Percentiles rank a stretch among this genome's conserved stretches.
These are phyloP conservation scores for Petrosia ficiformis DNA, from an alignment of 37 sponge, comb jelly and placozoan species.

Conservation along the genomic window DNA sequence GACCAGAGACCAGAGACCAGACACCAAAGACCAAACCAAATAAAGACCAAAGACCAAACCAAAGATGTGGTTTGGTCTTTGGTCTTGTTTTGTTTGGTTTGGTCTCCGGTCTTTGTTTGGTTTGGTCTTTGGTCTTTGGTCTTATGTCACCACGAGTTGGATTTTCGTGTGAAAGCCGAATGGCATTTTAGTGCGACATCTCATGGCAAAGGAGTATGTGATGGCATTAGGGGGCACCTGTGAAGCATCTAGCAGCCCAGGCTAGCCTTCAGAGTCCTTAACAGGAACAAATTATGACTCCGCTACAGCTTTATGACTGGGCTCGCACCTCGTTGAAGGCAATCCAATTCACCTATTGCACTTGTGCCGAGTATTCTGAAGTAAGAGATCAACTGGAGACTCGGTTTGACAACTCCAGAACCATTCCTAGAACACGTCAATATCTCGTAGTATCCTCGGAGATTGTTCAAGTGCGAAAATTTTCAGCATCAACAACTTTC, in stretches of 20 bases:
- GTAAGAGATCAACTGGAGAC: constrained; percentile 9
- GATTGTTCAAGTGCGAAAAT: neutral
- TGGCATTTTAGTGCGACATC: constrained; percentile 67
- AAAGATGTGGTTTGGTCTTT: too few relatives aligned
- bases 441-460: constrained; percentile 11
- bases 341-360: constrained; percentile 21
- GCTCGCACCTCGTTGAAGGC: constrained; percentile 21
- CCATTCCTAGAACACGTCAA: constrained; percentile 50
- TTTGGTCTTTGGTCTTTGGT: too few relatives aligned
- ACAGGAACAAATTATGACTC: constrained; percentile 47
- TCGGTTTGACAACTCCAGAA: constrained; percentile 12
- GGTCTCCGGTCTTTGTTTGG: too few relatives aligned
- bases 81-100: too few relatives aligned
- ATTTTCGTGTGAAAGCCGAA: constrained; percentile 24
- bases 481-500: constrained; percentile 12
- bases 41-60: too few relatives aligned
- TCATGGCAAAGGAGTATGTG: constrained; percentile 56
- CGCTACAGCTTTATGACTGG: constrained; percentile 45
- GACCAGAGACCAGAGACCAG: too few relatives aligned
- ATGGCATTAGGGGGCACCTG: constrained; percentile 42
- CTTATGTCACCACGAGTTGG: constrained; percentile 21
- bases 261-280: constrained; percentile 59
- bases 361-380: constrained; percentile 18
- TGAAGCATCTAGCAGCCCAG: constrained; percentile 46
- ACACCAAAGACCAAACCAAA: too few relatives aligned